Evolutionary conservation across 37 sponge, comb jelly and placozoan genomes (phyloP).

Genomic region (Diacarnus erythraeanus): DNA sequence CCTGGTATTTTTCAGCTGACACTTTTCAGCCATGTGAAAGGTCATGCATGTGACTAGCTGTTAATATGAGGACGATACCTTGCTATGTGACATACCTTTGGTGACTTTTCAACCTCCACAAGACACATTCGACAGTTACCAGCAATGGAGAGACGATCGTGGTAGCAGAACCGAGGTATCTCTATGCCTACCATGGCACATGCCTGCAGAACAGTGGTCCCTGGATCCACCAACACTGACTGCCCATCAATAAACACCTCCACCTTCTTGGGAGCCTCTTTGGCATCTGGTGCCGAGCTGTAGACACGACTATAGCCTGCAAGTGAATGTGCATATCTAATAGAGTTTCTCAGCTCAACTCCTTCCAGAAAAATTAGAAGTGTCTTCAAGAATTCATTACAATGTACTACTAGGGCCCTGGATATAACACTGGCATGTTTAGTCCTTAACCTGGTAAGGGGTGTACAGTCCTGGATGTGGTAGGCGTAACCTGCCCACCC

Average conservation of each 20-base stretch:
- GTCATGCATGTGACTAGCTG: no score
- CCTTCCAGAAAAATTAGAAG: background rate
- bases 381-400: background rate
- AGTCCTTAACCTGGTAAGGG: no score
- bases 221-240: conserved; percentile 81
- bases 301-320: conserved; percentile 6
- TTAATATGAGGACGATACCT: no score
- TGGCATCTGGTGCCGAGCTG: conserved; percentile 17
- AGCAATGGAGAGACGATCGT: conserved; percentile 93
- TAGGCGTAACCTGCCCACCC: no score
- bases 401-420: no score
- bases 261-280: conserved; percentile 74
- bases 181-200: conserved; percentile 90
- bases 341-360: background rate
- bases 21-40: no score
- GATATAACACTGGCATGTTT: no score
- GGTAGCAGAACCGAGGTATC: conserved; percentile 97
- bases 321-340: background rate
- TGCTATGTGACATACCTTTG: conserved; percentile 86
- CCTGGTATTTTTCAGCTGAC: no score
- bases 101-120: conserved; percentile 93
- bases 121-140: conserved; percentile 99
- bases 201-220: conserved; percentile 95
- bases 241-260: conserved; percentile 91
- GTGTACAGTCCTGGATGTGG: no score